Conservation (phyloP, 2,113 vertebrate species). For the Psilopsiagon aurifrons region DNA sequence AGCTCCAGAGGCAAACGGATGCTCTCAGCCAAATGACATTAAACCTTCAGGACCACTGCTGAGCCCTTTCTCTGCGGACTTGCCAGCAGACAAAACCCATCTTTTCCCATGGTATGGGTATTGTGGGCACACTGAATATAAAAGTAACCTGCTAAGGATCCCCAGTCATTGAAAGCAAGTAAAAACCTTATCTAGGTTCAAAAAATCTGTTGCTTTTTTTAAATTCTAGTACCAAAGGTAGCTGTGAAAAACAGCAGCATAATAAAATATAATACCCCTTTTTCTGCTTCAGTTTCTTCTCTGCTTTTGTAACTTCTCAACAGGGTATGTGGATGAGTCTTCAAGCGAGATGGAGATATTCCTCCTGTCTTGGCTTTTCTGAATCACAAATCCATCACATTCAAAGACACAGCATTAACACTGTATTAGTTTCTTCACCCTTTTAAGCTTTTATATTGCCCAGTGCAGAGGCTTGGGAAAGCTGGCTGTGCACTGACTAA, state of each 20-base stretch:
- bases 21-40: rapidly evolving
- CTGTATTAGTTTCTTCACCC: not conserved
- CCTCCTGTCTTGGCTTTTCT: not conserved
- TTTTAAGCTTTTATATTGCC: not conserved
- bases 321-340: not conserved
- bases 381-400: not conserved
- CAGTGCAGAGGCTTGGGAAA: not conserved
- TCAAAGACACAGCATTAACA: not conserved
- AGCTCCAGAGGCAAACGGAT: not conserved
- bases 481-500: not conserved
- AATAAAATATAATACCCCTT: not conserved
- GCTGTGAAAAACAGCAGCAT: not conserved
- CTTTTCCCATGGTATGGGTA: not conserved
- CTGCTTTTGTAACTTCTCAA: not conserved
- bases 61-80: not conserved
- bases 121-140: not conserved
- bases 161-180: not conserved
- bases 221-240: not conserved
- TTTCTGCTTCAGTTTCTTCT: not conserved
- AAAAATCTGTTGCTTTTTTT: not conserved
- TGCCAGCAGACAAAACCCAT: not conserved
- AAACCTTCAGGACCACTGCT: not conserved
- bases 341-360: not conserved
- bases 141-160: not conserved
- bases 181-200: not conserved